Evolutionary conservation across 1,140 invertebrate genomes (phyloP), one percentile per base, ranked within the genome.

Genomic region (Berghia stephanieae): DNA sequence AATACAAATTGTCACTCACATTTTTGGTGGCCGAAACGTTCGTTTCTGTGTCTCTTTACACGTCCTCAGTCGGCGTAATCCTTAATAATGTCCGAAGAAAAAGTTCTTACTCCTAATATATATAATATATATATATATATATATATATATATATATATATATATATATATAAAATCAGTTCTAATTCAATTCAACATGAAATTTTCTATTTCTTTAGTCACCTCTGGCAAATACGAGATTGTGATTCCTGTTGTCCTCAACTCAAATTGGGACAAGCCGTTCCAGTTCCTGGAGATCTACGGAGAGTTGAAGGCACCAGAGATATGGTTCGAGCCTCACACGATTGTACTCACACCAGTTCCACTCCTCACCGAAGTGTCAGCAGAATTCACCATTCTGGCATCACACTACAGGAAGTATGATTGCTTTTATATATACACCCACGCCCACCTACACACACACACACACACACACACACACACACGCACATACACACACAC

Each of bases 321-420:
- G 38, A 79, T 90, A 24, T 84, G 84, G 83, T 90, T 90, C 84
- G 87, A 89, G 36, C 89, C 88, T 44, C 77, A 80, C n/a, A 83
- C 83, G 8, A 80, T 89, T 36, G 83, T 86, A 16, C 77, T 89
- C 38, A 89, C 84, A 24, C 88, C 89, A 70, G 85, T 87, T 6
- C 89, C 89, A n/a, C 79, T 89, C 10, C 55, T 78, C 34, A 88
- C 87, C 8, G 84, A 86, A 40, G 79, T 85, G 13, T 80, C 80
- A 13, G 80, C 82, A 46, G 85, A 88, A 63, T 86, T 90, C 78
- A 86, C 78, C 21, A 77, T 90, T 18, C 78, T 86, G 63, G 83
- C 83, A 40, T 75, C 83, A 18, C 83, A 88, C 49, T 90, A 89
- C 78, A 84, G 63, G 76, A 83, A 82, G 88, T 90, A 83, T 83